phyloP scores from a whole-genome alignment of 35 echinoderm and acorn worm species.

The Eucidaris tribuloides region DNA sequence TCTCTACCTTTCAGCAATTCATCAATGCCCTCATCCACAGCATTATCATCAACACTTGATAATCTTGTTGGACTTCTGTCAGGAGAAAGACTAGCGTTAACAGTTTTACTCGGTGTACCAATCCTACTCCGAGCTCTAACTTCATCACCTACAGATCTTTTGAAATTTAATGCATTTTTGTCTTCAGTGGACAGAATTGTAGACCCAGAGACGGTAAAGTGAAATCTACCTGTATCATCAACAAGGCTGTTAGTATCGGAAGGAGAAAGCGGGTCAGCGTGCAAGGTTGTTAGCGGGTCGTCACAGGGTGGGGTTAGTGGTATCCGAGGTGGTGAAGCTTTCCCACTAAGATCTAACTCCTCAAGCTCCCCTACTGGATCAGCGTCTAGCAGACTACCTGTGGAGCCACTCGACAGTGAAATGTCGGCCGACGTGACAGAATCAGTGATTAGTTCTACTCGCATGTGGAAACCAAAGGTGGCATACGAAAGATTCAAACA shows the following conservation, averaged over 20 bases:
- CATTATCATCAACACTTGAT: too few relatives aligned
- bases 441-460: not conserved
- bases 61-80: too few relatives aligned
- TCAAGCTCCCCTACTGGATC: not conserved
- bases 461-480: too few relatives aligned
- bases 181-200: not conserved
- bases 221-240: not conserved
- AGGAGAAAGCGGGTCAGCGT: not conserved
- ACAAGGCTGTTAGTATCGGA: not conserved
- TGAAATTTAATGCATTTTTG: conserved; percentile 6
- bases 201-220: not conserved
- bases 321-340: not conserved
- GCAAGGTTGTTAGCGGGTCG: conserved; percentile 1
- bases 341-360: not conserved
- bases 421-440: not conserved
- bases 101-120: too few relatives aligned
- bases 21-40: too few relatives aligned
- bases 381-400: not conserved
- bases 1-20: too few relatives aligned
- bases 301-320: not conserved
- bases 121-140: too few relatives aligned
- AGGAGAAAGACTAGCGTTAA: too few relatives aligned
- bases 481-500: too few relatives aligned
- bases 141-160: too few relatives aligned
- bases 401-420: not conserved